Percentiles rank a stretch among this genome's conserved stretches.
These are phyloP conservation scores for Lanius collurio DNA, from an alignment of 2,113 vertebrate species.

Conservation along the genomic window DNA sequence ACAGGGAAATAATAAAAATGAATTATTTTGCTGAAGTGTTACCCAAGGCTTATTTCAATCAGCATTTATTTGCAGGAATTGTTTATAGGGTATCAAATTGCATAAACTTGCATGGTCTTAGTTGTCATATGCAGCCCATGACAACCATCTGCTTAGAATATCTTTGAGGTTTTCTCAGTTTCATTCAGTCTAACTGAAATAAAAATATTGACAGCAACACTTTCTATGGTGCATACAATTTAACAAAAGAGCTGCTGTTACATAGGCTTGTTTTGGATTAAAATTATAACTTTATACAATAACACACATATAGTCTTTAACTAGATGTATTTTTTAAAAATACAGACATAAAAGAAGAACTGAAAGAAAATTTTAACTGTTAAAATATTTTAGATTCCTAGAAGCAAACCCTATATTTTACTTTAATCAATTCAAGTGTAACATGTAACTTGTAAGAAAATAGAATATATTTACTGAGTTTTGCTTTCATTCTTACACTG, in stretches of 20 bases:
- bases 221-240: not conserved
- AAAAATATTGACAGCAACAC: conserved; percentile 57
- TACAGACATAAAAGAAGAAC: not conserved
- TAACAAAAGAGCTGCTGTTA: conserved; percentile 1
- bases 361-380: not conserved
- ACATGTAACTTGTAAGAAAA: not conserved
- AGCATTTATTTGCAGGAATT: not conserved
- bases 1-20: not conserved
- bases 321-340: not conserved
- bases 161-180: not conserved
- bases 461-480: not conserved
- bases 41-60: not conserved
- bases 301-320: not conserved
- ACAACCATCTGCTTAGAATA: conserved; percentile 54
- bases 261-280: not conserved
- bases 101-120: conserved; percentile 14
- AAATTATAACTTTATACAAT: not conserved
- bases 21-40: not conserved
- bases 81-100: not conserved
- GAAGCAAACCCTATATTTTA: not conserved
- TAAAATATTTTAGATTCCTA: not conserved
- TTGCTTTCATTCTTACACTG: not conserved
- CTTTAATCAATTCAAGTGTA: not conserved
- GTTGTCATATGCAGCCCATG: conserved; percentile 25
- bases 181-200: conserved; percentile 25